Base-by-base conservation (phyloP, 2,797 vertebrate genomes). In the Rhabdomys pumilio region DNA sequence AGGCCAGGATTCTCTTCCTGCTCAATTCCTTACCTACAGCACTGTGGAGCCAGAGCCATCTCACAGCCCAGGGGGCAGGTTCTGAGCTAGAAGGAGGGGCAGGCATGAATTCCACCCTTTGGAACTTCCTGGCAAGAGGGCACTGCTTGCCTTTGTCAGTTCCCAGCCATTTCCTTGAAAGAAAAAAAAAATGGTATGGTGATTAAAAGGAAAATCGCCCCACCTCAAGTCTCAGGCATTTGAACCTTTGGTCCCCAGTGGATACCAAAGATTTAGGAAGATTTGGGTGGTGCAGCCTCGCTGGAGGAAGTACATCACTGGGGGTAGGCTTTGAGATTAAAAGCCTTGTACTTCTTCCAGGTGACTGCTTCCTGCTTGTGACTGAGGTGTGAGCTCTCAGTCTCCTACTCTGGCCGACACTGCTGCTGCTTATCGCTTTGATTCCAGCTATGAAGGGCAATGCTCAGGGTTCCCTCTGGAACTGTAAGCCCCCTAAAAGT, bases 41-140 rank as follows among this genome's bases (percentile, higher is more conserved):
- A n/a, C 59, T 8, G 0, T 13, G 53, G 50, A 31, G 61, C n/a
- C 10, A 3, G 19, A 26, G 17, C 26, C 9, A 0, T 0, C 24
- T 29, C 55, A 17, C 10, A 2, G 0, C 9, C 20, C 29, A 8
- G 24, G 24, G 38, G 34, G n/a, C 61, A 57, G 44, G 41, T 47
- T 80, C 67, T 12, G 55, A 44, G 38, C 57, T 80, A 13, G 29
- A 57, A 47, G 76, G 26, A 82, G 77, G 81, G 76, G 77, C 13
- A 65, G 44, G n/a, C 41, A 1, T 17, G 34, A 20, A 22, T 69
- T 20, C 29, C 7, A 20, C 22, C 29, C 61, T 57, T 13, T 0
- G 15, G 75, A 88, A 5, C 72, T 57, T 72, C n/a, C 85, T 29
- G 34, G 4, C n/a, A 29, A 57, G 14, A 41, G 24, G 14, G 67